Base-by-base conservation (phyloP, 2,888 invertebrate genomes). In the Chromoteleia sp. region DNA sequence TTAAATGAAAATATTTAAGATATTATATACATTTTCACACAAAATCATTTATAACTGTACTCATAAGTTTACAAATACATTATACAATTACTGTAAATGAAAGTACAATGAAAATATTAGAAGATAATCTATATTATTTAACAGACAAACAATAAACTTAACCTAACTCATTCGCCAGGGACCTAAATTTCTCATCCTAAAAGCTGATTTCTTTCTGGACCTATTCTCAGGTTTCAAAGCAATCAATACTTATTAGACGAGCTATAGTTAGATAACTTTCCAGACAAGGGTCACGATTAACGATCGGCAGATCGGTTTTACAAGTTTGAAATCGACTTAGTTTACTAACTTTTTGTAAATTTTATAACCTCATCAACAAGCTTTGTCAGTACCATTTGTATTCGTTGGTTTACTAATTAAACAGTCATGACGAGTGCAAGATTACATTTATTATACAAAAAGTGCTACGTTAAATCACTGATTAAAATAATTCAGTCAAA, bases 71-170 rank as follows among this genome's bases (percentile, higher is more conserved):
- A n/a, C n/a, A n/a, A n/a, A n/a, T n/a, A n/a, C n/a, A n/a, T n/a
- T n/a, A n/a, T n/a, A n/a, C n/a, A n/a, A n/a, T 25, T 25, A 33
- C 8, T 10, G 7, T 39, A 39, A 39, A 39, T 2, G 1, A 39
- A 39, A 39, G 1, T 14, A 12, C 10, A 14, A 50, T 6, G 25
- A 25, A 25, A 25, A 85, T 86, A 87, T 88, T 84, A 86, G 84
- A 83, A 85, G 86, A 87, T 89, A 89, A 88, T 90, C 89, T 89
- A 89, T 90, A 89, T 89, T 88, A 89, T 89, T 90, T 89, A 89
- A 78, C 79, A 77, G 65, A 84, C 61, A 86, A 86, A 84, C 87
- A 86, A 89, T 87, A 86, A 88, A 86, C 77, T 86, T 85, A 86
- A 86, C 85, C 86, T 71, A 71, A 48, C 87, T 85, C 83, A 85